Conservation (phyloP, 2,113 vertebrate species). For the Phalacrocorax pelagicus region DNA sequence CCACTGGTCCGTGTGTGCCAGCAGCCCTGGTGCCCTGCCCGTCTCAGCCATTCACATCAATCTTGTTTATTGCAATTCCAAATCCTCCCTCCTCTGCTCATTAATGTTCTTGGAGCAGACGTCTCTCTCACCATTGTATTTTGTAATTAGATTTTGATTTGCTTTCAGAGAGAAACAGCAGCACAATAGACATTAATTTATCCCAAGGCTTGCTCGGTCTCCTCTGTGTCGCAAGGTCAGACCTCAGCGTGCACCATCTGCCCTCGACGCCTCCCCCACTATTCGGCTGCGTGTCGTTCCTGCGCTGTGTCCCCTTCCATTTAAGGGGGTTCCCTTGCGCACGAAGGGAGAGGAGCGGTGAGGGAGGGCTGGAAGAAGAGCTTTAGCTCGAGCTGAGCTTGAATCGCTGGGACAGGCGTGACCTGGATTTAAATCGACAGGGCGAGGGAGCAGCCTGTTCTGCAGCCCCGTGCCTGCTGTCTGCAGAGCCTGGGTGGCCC, state of each 20-base stretch:
- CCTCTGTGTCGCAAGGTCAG: not conserved
- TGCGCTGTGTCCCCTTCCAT: accelerated
- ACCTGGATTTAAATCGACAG: conserved; percentile 15
- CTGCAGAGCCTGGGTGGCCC: conserved; percentile 47
- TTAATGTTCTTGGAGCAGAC: not conserved
- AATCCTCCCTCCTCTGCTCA: conserved; percentile 9
- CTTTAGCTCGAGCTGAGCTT: not conserved
- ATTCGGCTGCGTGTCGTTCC: not conserved
- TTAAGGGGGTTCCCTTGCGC: not conserved
- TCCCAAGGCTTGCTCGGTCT: not conserved
- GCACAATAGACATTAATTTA: conserved; percentile 31
- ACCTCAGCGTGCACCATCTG: conserved; percentile 14
- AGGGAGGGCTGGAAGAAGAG: not conserved
- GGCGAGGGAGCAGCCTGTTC: not conserved
- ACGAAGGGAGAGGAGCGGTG: accelerated
- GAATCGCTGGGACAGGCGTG: conserved; percentile 23
- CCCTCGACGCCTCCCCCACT: not conserved
- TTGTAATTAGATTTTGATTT: conserved; percentile 61
- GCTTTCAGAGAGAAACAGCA: not conserved
- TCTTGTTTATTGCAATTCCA: conserved; percentile 25
- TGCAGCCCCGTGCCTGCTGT: not conserved
- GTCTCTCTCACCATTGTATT: conserved; percentile 33
- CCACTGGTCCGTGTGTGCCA: accelerated
- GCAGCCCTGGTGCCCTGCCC: not conserved
- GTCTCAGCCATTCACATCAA: not conserved